Evolutionary conservation across 2,797 vertebrate species (phyloP).

Genomic region (Fringilla coelebs): DNA sequence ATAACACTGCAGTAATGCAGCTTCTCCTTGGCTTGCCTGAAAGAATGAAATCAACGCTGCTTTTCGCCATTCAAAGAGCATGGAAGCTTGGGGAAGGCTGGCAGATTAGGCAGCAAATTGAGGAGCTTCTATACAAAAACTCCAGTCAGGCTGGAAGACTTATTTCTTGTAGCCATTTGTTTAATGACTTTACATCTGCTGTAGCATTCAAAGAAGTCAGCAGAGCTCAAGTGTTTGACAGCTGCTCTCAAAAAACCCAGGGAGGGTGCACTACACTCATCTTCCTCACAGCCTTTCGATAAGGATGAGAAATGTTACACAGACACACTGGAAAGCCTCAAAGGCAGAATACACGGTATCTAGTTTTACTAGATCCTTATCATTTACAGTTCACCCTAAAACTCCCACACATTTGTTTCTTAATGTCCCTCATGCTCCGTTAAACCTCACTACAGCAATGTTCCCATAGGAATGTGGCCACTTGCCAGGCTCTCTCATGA

Average conservation of each 20-base stretch:
- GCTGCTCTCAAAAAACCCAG: constrained; percentile 19
- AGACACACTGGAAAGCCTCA: constrained; percentile 39
- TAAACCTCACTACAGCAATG: constrained; percentile 65
- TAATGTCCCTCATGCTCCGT: constrained; percentile 69
- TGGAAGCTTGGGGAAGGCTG: background rate
- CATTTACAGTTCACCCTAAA: constrained; percentile 68
- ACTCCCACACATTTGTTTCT: constrained; percentile 77
- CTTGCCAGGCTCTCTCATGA: constrained; percentile 77
- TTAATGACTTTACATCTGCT: constrained; percentile 43
- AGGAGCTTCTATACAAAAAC: background rate
- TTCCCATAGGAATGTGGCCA: constrained; percentile 83
- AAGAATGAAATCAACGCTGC: background rate
- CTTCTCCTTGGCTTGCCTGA: background rate
- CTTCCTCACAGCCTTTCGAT: background rate
- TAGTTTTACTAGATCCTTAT: constrained; percentile 69
- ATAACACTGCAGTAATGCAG: background rate
- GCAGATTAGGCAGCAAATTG: background rate
- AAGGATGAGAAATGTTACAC: constrained; percentile 14
- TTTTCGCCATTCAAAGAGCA: background rate
- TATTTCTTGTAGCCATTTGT: constrained; percentile 41
- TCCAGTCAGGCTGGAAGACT: background rate
- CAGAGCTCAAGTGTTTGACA: constrained; percentile 16
- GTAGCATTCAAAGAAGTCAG: constrained; percentile 16
- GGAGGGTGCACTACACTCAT: background rate
- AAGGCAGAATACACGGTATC: constrained; percentile 23